Evolutionary conservation across 2,888 invertebrate species (phyloP), one percentile per base, ranked within the genome.

Genomic region (Agonopterix subpropinquella): DNA sequence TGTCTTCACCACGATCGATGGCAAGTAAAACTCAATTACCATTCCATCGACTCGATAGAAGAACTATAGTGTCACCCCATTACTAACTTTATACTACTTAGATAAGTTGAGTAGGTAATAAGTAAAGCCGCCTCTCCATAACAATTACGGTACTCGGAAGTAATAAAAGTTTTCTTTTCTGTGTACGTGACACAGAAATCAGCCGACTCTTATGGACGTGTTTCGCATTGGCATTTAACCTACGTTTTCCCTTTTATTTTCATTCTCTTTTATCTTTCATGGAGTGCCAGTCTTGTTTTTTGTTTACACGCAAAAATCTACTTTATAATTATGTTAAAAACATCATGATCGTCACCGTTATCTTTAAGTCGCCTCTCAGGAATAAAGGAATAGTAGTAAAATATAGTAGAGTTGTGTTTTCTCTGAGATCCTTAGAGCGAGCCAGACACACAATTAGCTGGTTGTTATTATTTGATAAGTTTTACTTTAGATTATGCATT

Each of bases 161-260:
- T 81, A 82, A 84, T 84, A 83, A 81, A 83, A 81, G 80, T 84
- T 84, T 78, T 81, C 72, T 76, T 78, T 79, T 76, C 72, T 70
- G 55, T 58, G 75, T 73, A 84, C 84, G 84, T 84, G 84, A 80
- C 77, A 73, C 51, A 73, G 76, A 71, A 79, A 79, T 79, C 79
- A 75, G 72, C 74, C 74, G 69, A 72, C 74, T 77, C 73, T 67
- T 67, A 70, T 62, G 68, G 58, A 81, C 83, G 84, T 84, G 84
- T 77, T 71, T 62, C 59, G 83, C 77, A 80, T 83, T 67, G 5
- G 70, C 28, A 13, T 13, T 67, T 65, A 70, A 69, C 68, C 60
- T 64, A 59, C 61, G 59, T 9, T 41, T 70, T 67, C 56, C 62
- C 59, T 65, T 74, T 69, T 75, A 67, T 73, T 70, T 72, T 61